Percentiles rank a stretch among this genome's conserved stretches.
phyloP scores from a whole-genome alignment of 2,888 invertebrate species.

The Gari tellinella region DNA sequence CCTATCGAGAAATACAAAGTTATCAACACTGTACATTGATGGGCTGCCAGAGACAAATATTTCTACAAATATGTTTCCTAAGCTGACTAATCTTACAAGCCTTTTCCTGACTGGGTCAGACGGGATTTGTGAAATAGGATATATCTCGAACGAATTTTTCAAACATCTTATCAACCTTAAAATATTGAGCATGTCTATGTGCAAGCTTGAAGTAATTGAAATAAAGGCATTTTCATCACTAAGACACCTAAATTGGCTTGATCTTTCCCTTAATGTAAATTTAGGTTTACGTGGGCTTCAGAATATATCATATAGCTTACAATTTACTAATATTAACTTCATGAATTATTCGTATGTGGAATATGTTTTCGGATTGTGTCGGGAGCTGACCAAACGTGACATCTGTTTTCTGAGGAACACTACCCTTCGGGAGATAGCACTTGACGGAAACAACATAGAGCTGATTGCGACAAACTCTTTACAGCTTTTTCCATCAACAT shows the following conservation, averaged over 20 bases:
- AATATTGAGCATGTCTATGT: not conserved
- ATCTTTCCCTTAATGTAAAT: conserved; percentile 1
- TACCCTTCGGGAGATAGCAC: conserved; percentile 1
- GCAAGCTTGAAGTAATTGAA: too few relatives aligned
- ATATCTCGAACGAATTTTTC: not conserved
- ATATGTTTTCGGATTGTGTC: not conserved
- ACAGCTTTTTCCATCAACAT: not conserved
- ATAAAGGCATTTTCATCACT: too few relatives aligned
- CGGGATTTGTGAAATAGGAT: conserved; percentile 3
- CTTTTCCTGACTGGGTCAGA: not conserved
- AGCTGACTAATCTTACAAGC: not conserved
- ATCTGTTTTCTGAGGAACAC: too few relatives aligned
- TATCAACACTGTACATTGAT: too few relatives aligned
- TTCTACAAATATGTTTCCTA: too few relatives aligned
- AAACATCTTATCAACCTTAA: not conserved
- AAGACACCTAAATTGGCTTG: not conserved
- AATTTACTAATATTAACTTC: conserved; percentile 1
- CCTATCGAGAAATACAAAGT: too few relatives aligned
- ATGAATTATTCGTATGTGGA: not conserved
- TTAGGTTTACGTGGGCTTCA: not conserved
- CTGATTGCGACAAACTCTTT: not conserved
- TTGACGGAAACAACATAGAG: not conserved
- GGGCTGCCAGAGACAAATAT: not conserved
- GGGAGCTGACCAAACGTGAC: not conserved
- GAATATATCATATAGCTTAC: conserved; percentile 2